Evolutionary conservation across 2,797 vertebrate genomes (phyloP).

Genomic region (Myotis planiceps): DNA sequence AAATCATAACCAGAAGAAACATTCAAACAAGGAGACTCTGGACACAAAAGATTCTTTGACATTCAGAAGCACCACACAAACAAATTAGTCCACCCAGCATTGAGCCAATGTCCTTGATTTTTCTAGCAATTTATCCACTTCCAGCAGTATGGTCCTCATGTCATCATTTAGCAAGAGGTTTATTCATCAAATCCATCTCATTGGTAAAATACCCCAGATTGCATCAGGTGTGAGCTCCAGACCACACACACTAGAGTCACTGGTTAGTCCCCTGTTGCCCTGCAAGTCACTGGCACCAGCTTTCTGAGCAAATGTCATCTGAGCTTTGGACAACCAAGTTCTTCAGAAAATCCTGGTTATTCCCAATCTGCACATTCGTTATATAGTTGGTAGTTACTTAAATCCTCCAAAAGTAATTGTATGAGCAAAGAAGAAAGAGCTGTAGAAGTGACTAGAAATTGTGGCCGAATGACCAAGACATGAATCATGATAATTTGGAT

Average conservation of each 20-base stretch:
- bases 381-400: not conserved
- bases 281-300: not conserved
- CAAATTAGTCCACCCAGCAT: not conserved
- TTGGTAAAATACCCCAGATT: not conserved
- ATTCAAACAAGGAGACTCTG: not conserved
- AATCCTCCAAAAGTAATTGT: not conserved
- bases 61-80: not conserved
- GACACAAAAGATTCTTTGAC: not conserved
- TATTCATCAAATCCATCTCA: not conserved
- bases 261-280: not conserved
- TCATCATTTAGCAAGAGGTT: not conserved
- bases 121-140: not conserved
- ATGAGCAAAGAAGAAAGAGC: not conserved
- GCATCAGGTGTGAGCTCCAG: not conserved
- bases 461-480: not conserved
- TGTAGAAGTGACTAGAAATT: not conserved
- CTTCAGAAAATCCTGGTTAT: not conserved
- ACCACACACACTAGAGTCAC: not conserved
- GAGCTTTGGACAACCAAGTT: not conserved
- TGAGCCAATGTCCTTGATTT: not conserved
- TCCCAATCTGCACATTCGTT: not conserved
- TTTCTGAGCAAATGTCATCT: not conserved
- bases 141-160: not conserved
- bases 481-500: not conserved
- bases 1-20: conserved; percentile 1